A percentile compares a stretch with the other conserved stretches of the same genome.
Evolutionary conservation across 2,797 vertebrate genomes (phyloP).

Genomic region (Pristis pectinata): DNA sequence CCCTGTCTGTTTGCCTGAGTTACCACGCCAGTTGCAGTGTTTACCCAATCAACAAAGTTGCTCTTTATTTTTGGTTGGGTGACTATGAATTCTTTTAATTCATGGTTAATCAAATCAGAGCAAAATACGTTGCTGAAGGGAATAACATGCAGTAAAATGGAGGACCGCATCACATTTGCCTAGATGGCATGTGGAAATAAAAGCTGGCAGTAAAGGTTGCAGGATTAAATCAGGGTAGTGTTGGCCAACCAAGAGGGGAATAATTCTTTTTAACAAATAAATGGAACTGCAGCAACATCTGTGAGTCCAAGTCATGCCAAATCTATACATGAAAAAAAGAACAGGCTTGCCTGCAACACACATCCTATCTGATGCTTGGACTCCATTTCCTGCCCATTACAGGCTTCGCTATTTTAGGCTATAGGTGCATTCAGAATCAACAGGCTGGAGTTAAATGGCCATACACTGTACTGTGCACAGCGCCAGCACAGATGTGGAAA

Average conservation of each 20-base stretch:
- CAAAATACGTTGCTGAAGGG: not conserved
- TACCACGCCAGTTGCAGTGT: not conserved
- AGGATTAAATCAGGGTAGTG: not conserved
- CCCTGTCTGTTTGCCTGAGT: not conserved
- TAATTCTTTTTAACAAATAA: not conserved
- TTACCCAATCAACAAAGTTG: not conserved
- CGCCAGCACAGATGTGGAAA: not conserved
- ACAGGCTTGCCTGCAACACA: not conserved
- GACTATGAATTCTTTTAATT: not conserved
- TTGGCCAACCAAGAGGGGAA: not conserved
- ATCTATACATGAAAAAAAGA: not conserved
- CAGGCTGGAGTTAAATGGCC: not conserved
- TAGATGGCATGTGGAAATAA: not conserved
- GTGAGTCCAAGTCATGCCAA: not conserved
- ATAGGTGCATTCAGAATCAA: not conserved
- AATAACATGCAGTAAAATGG: not conserved
- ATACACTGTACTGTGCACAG: not conserved
- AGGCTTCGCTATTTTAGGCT: slow-evolving; percentile 9
- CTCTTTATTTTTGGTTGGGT: not conserved
- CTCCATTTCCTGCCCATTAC: slow-evolving; percentile 23
- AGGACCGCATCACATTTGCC: not conserved
- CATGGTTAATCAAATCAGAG: not conserved
- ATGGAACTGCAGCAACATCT: not conserved
- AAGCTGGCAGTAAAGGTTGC: not conserved
- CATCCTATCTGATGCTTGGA: not conserved